phyloP scores from a whole-genome alignment of 2,888 invertebrate genomes.

The Lagria hirta region DNA sequence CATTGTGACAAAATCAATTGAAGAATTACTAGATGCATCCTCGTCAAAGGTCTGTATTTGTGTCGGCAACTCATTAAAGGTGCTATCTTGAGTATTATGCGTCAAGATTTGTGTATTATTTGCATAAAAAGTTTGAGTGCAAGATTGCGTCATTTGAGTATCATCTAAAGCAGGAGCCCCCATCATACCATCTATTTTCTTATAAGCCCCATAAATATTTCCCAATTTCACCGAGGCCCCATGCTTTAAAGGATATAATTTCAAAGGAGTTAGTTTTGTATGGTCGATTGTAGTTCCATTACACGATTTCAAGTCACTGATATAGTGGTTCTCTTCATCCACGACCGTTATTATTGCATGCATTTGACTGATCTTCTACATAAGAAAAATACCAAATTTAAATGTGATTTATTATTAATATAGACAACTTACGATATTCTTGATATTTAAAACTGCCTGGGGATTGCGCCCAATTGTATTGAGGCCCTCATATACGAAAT shows the following conservation, averaged over 20 bases:
- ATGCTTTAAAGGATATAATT: slow-evolving; percentile 41
- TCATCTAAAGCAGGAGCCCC: slow-evolving; percentile 24
- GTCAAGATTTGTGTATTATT: slow-evolving; percentile 34
- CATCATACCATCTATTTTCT: slow-evolving; percentile 1
- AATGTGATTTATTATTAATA: slow-evolving; percentile 1
- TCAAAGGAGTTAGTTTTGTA: slow-evolving; percentile 39
- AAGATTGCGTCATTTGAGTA: slow-evolving; percentile 36
- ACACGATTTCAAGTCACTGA: slow-evolving; percentile 49
- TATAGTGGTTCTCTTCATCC: slow-evolving; percentile 41
- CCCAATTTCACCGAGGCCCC: slow-evolving; percentile 41
- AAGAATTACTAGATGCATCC: slow-evolving; percentile 34
- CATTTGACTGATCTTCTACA: slow-evolving; percentile 50
- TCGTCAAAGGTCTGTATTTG: slow-evolving; percentile 4
- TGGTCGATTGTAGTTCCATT: slow-evolving; percentile 46
- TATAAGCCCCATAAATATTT: slow-evolving; percentile 32
- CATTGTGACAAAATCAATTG: slow-evolving; percentile 37
- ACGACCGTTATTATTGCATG: slow-evolving; percentile 48
- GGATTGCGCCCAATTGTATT: slow-evolving; percentile 49
- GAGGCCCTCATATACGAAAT: slow-evolving; percentile 42
- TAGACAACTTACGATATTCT: slow-evolving; percentile 41
- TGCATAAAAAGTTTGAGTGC: slow-evolving; percentile 38
- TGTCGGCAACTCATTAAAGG: slow-evolving; percentile 15
- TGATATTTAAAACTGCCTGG: slow-evolving; percentile 45
- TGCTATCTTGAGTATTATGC: slow-evolving; percentile 26
- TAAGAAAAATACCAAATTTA: slow-evolving; percentile 24